A percentile compares a stretch with the other conserved stretches of the same genome.
phyloP scores from a whole-genome alignment of 1,140 invertebrate species.

The Drosophila nebulosa region DNA sequence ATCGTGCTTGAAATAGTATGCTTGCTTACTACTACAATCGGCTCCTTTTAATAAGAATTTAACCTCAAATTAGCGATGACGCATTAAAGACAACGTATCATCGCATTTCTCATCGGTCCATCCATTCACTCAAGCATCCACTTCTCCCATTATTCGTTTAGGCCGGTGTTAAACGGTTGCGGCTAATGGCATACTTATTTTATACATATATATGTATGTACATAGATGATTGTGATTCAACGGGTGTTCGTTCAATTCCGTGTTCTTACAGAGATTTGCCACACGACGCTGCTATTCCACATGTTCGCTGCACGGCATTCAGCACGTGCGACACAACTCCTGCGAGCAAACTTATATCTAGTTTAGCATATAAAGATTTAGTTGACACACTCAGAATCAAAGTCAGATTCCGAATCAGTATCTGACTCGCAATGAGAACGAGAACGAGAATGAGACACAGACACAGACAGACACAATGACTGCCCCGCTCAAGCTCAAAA shows the following conservation, averaged over 20 bases:
- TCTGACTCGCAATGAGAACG: background rate
- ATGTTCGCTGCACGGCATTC: conserved; percentile 85
- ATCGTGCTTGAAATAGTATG: too few relatives aligned
- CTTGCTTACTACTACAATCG: too few relatives aligned
- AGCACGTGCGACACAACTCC: conserved; percentile 87
- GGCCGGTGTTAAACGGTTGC: background rate
- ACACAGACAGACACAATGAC: background rate
- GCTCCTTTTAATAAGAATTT: too few relatives aligned
- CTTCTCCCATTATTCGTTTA: background rate
- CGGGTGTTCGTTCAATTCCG: conserved; percentile 47
- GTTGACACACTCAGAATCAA: conserved; percentile 19
- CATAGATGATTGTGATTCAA: conserved; percentile 62
- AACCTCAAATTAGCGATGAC: too few relatives aligned
- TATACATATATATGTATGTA: too few relatives aligned
- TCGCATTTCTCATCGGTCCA: too few relatives aligned
- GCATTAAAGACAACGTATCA: too few relatives aligned
- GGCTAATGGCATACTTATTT: background rate
- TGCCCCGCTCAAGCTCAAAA: background rate
- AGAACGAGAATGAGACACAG: background rate
- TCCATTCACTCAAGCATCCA: too few relatives aligned
- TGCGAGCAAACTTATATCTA: conserved; percentile 90
- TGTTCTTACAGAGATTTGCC: conserved; percentile 86
- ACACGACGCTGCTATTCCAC: conserved; percentile 88
- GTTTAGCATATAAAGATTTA: conserved; percentile 75
- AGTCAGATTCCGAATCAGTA: background rate